These are phyloP conservation scores for Montipora capricornis DNA, from an alignment of 64 coral and sea anemone genomes.

Conservation along the genomic window DNA sequence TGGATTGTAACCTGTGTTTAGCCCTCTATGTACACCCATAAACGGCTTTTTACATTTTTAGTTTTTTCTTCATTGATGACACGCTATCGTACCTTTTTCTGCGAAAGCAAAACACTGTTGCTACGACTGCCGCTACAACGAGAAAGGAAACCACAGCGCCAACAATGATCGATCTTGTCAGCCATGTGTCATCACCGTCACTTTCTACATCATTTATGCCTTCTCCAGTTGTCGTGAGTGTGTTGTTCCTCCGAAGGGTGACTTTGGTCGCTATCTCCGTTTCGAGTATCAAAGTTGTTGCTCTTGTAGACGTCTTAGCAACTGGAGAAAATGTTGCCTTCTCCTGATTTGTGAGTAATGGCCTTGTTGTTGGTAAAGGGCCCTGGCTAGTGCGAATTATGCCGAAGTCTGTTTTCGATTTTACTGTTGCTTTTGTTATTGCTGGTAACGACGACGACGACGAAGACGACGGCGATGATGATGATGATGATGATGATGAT, in stretches of 20 bases:
- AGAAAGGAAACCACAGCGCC: constrained; percentile 17
- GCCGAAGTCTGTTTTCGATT: too few relatives aligned
- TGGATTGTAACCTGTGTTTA: too few relatives aligned
- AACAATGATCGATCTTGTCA: background rate
- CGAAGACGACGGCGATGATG: background rate
- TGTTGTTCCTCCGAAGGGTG: background rate
- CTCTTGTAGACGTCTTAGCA: background rate
- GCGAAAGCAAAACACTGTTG: background rate
- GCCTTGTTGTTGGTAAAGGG: background rate
- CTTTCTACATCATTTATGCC: background rate
- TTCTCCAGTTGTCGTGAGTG: background rate
- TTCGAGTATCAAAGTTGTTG: background rate
- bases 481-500: background rate
- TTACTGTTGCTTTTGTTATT: background rate
- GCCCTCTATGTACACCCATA: background rate
- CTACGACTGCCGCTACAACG: background rate
- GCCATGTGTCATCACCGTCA: background rate
- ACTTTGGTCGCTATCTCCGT: background rate
- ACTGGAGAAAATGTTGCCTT: background rate
- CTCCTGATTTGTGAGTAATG: background rate
- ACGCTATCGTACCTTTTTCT: background rate
- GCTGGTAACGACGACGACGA: background rate
- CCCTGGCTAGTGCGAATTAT: too few relatives aligned
- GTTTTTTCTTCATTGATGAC: background rate
- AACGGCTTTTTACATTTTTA: background rate